phyloP scores from a whole-genome alignment of 2,888 invertebrate genomes.

The Drosophila nr. perissopoda region DNA sequence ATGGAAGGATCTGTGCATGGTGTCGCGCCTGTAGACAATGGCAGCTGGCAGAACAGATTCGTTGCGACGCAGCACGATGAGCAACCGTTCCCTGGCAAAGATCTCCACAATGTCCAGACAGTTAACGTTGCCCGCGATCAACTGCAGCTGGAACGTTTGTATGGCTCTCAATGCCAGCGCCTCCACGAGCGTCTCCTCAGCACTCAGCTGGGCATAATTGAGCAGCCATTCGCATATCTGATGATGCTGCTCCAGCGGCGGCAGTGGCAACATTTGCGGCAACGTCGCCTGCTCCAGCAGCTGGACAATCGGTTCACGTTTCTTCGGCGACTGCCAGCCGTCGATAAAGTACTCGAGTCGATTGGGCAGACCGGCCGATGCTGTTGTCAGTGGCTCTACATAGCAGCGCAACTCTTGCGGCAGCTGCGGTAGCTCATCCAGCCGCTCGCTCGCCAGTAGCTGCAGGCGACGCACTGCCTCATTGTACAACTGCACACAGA shows the following conservation, averaged over 20 bases:
- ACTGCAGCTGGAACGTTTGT: slow-evolving; percentile 57
- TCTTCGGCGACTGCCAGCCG: slow-evolving; percentile 86
- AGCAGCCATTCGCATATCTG: slow-evolving; percentile 69
- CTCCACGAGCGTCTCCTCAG: slow-evolving; percentile 62
- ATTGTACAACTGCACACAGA: slow-evolving; percentile 88
- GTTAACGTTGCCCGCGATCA: slow-evolving; percentile 50
- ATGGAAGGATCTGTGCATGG: slow-evolving; percentile 32
- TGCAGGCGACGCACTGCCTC: slow-evolving; percentile 88
- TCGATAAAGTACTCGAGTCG: slow-evolving; percentile 88
- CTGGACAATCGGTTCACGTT: slow-evolving; percentile 86
- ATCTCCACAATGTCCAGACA: slow-evolving; percentile 78
- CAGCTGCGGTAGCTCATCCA: slow-evolving; percentile 88
- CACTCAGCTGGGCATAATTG: slow-evolving; percentile 62
- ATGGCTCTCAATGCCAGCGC: slow-evolving; percentile 74
- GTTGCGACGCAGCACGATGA: slow-evolving; percentile 32
- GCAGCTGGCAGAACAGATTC: slow-evolving; percentile 49
- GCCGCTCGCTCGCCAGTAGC: slow-evolving; percentile 87
- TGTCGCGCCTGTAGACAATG: slow-evolving; percentile 71
- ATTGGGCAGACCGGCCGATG: slow-evolving; percentile 87
- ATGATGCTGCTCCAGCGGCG: slow-evolving; percentile 17
- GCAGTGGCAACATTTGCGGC: slow-evolving; percentile 50
- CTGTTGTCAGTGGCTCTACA: slow-evolving; percentile 83
- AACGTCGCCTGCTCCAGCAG: slow-evolving; percentile 87
- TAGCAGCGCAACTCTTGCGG: slow-evolving; percentile 88
- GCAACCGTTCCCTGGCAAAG: slow-evolving; percentile 68